phyloP scores from a whole-genome alignment of 1,140 invertebrate genomes.

The Battus philenor region DNA sequence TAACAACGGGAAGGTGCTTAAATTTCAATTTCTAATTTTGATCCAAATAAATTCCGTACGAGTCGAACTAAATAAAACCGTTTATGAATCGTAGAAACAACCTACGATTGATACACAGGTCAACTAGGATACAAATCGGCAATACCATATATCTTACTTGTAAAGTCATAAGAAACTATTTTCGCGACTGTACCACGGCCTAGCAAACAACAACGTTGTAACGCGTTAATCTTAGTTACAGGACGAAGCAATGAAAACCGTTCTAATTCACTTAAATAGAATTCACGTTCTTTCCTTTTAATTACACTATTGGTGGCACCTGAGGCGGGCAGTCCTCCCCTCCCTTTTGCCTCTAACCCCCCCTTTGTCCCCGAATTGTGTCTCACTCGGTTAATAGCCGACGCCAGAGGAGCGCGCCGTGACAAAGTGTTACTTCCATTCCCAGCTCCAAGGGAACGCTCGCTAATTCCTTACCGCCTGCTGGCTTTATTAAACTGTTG shows the following conservation, averaged over 20 bases:
- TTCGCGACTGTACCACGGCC: too few species aligned
- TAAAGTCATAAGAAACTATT: too few species aligned
- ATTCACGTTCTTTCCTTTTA: constrained; percentile 57
- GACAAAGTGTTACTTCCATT: constrained; percentile 18
- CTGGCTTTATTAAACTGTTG: neutral
- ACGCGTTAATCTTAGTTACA: constrained; percentile 39
- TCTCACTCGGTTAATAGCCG: constrained; percentile 33
- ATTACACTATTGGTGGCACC: constrained; percentile 63
- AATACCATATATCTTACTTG: too few species aligned
- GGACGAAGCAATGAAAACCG: constrained; percentile 38
- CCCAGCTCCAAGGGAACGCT: neutral
- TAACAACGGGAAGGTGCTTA: too few species aligned
- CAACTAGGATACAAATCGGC: too few species aligned
- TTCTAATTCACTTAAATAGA: constrained; percentile 51
- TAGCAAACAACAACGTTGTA: too few species aligned
- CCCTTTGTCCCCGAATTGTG: constrained; percentile 37
- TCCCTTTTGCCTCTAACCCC: constrained; percentile 23
- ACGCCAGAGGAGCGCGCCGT: constrained; percentile 24
- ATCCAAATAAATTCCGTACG: too few species aligned
- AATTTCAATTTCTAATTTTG: too few species aligned
- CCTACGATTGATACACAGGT: too few species aligned
- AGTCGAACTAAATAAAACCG: too few species aligned
- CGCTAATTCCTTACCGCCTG: neutral
- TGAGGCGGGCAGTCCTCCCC: too few species aligned
- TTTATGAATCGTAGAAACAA: too few species aligned